Evolutionary conservation across 1,140 invertebrate genomes (phyloP), one percentile per base, ranked within the genome.

Genomic region (Heliconius nattereri): DNA sequence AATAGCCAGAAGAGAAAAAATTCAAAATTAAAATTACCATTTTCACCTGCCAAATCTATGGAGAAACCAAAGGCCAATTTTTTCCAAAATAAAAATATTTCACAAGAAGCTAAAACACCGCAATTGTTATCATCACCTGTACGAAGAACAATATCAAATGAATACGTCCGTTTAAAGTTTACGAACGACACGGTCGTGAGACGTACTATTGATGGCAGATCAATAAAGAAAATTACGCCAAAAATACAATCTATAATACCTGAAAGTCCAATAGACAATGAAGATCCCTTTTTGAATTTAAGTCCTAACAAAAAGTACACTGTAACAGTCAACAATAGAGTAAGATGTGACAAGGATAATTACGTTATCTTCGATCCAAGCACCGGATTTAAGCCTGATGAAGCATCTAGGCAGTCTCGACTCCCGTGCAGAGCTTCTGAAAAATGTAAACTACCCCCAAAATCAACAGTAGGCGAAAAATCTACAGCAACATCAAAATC

Each of bases 301-400:
- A 94, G 93, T 81, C 94, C 94, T 9, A 95, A 95, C 80, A 95
- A 95, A 90, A 95, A 95, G 86, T 95, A 95, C 75, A 95, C 94
- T 40, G 92, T 95, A 9, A 95, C 94, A 32, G 88, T 94, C 7
- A 94, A 94, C 79, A 93, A 94, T 83, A 94, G 88, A 87, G 93
- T 95, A 23, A 85, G 94, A 76, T 95, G 93, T 77, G 94, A 95
- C 81, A 95, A 95, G 86, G 94, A 95, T 79, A 94, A 95, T 78
- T 95, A 95, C 71, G 93, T 95, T 7, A 92, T 95, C 79, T 95
- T 94, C 77, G 94, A 95, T 86, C 94, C 94, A 11, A 86, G 86
- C 23, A 94, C 93, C 26, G 94, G 94, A 23, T 95, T 95, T 82
- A 90, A 90, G 35, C 78, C 87, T 1, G 87, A 88, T 20, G 87